A percentile compares a stretch with the other conserved stretches of the same genome.
phyloP scores from a whole-genome alignment of 1,140 invertebrate genomes.

The Nasonia giraulti region DNA sequence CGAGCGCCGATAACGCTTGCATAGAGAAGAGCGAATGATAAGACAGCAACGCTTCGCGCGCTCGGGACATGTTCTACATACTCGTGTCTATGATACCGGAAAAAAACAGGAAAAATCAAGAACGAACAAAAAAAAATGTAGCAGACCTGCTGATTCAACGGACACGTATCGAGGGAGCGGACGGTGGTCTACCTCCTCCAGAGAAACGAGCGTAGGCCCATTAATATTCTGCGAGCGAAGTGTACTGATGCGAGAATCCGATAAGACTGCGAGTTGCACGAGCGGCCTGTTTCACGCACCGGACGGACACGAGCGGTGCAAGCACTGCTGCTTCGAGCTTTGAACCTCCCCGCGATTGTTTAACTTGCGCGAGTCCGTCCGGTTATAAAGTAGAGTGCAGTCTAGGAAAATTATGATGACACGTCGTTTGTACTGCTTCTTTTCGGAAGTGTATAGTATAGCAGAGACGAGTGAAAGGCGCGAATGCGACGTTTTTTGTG shows the following conservation, averaged over 20 bases:
- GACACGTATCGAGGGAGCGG: background rate
- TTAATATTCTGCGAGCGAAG: constrained; percentile 37
- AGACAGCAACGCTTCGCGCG: background rate
- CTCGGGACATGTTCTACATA: background rate
- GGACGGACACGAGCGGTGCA: background rate
- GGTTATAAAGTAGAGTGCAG: background rate
- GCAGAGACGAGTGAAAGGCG: background rate
- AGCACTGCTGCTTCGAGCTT: background rate
- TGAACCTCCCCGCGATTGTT: background rate
- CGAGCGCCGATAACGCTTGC: background rate
- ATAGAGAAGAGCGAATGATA: constrained; percentile 3
- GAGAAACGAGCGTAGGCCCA: background rate
- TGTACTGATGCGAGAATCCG: constrained; percentile 15
- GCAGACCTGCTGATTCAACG: background rate
- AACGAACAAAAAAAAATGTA: background rate
- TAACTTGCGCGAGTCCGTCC: background rate
- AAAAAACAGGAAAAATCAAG: background rate
- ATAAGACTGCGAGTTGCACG: background rate
- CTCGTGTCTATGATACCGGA: background rate
- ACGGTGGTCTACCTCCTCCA: background rate
- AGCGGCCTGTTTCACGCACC: constrained; percentile 19
- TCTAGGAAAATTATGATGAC: background rate
- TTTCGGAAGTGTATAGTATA: background rate
- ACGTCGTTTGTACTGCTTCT: background rate
- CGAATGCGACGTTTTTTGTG: background rate